These are phyloP conservation scores for Sinocyclocheilus maitianheensis DNA, from an alignment of 2,113 vertebrate species.

Conservation along the genomic window DNA sequence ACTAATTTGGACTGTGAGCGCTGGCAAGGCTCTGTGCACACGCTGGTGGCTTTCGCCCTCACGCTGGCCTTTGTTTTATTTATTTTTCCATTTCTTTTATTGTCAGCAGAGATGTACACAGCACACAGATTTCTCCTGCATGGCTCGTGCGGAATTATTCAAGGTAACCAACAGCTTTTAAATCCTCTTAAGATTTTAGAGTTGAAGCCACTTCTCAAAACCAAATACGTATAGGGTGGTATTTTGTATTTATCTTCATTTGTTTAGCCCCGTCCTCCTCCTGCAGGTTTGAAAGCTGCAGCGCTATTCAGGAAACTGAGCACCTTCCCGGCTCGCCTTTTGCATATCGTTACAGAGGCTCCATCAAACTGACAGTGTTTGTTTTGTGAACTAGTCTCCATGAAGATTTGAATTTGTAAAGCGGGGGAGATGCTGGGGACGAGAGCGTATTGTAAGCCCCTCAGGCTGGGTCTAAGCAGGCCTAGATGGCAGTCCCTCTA, in stretches of 20 bases:
- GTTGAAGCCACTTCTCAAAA: constrained; percentile 45
- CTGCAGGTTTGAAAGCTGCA: constrained; percentile 57
- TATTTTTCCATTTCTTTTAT: constrained; percentile 23
- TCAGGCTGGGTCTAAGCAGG: constrained; percentile 50
- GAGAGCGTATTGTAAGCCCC: constrained; percentile 52
- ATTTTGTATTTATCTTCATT: constrained; percentile 52
- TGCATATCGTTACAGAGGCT: constrained; percentile 52
- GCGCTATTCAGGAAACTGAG: constrained; percentile 44
- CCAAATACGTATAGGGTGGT: constrained; percentile 50
- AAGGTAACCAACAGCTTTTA: constrained; percentile 59
- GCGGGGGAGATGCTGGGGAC: constrained; percentile 44
- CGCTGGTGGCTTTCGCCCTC: constrained; percentile 46
- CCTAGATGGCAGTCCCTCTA: constrained; percentile 39
- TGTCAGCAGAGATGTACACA: constrained; percentile 34
- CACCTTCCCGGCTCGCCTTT: constrained; percentile 38
- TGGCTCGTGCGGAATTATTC: constrained; percentile 50
- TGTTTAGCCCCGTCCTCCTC: constrained; percentile 40
- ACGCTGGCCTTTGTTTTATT: constrained; percentile 37
- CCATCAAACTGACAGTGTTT: constrained; percentile 63
- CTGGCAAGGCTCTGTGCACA: constrained; percentile 54
- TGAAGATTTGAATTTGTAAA: constrained; percentile 66
- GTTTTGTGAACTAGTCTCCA: constrained; percentile 58
- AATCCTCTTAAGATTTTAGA: constrained; percentile 56
- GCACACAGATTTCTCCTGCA: constrained; percentile 36
- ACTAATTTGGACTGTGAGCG: constrained; percentile 58